Evolutionary conservation across 2,113 vertebrate species (phyloP), one percentile per base, ranked within the genome.

Genomic region (Agapornis roseicollis): DNA sequence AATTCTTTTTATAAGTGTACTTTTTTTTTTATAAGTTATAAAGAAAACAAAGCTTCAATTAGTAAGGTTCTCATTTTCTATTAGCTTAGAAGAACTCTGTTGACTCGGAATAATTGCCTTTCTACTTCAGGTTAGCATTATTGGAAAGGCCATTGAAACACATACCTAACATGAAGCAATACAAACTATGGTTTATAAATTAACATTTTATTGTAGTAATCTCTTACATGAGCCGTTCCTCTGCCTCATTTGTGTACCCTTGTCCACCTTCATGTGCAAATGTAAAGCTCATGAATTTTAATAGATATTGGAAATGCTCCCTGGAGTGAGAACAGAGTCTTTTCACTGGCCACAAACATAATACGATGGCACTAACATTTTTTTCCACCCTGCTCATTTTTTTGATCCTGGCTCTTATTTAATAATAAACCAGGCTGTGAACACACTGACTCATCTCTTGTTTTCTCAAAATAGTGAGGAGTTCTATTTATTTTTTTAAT

Each of bases 401-500:
- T 93, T 92, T 96, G 25, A 96, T 91, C 90, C 55, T 87, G n/a
- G 14, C 81, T 89, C 77, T 96, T 91, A 90, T 88, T 95, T 96
- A 97, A 97, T 96, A 95, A 95, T 92, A 91, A 96, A 82, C 86
- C 50, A 95, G 84, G 63, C 87, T 86, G 65, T 93, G 92, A 91
- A 89, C 80, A 77, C 89, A 93, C 35, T 96, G 92, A 93, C 81
- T 96, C 90, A 95, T 90, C 82, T 87, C 93, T 95, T 97, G 93
- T 92, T 97, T 97, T 97, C 93, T 95, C 94, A 94, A 97, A 97
- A 93, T 91, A 96, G 90, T 55, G 93, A 86, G 94, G 95, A 95
- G 90, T 96, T 94, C 68, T 96, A 90, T 97, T 97, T 97, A 71
- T 88, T 96, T 96, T 87, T 96, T 96, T 77, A 97, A 96, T 96